Evolutionary conservation across 2,888 invertebrate genomes (phyloP), one percentile per base, ranked within the genome.

Genomic region (Thumatha senex): DNA sequence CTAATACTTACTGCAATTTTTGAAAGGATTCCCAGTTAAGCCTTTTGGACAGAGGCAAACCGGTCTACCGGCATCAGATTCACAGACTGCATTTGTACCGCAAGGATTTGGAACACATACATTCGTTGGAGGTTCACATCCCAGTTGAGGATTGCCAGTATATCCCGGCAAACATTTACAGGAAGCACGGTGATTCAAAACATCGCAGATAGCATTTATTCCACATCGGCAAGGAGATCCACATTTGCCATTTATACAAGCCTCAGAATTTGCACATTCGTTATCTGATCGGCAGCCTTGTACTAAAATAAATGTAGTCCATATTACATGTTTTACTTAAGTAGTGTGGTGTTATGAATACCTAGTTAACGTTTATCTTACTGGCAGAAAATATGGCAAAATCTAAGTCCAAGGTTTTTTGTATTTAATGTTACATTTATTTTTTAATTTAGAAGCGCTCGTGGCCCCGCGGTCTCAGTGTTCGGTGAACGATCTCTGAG

Each of bases 31-130:
- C 82, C 98, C 98, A 3, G 97, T 97, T 58, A 96, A 90, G 56
- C 97, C 97, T 82, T 96, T 96, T 0, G 97, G 97, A 76, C 98
- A 98, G 88, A 93, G 96, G 75, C 98, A 98, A 63, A 97, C 96
- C 1, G 97, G 97, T 80, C 95, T 96, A 45, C 96, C 97, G 69
- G 95, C 94, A 69, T 97, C 96, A 44, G 95, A 93, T 87, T 97
- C 96, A 77, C 98, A 98, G 58, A 96, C 85, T 1, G 98, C 97
- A 72, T 96, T 95, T 1, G 92, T 84, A n/a, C 97, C 97, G 71
- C 97, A 97, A n/a, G 97, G 97, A 83, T 95, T 97, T 18, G 96
- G 96, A 57, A 93, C 91, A 72, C 97, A 97, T 1, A 96, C 96
- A 80, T 97, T 95, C 30, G 89, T 82, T n/a, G 96, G 95, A 65